Base-by-base conservation (phyloP, 2,797 vertebrate genomes). In the Synanceia verrucosa region DNA sequence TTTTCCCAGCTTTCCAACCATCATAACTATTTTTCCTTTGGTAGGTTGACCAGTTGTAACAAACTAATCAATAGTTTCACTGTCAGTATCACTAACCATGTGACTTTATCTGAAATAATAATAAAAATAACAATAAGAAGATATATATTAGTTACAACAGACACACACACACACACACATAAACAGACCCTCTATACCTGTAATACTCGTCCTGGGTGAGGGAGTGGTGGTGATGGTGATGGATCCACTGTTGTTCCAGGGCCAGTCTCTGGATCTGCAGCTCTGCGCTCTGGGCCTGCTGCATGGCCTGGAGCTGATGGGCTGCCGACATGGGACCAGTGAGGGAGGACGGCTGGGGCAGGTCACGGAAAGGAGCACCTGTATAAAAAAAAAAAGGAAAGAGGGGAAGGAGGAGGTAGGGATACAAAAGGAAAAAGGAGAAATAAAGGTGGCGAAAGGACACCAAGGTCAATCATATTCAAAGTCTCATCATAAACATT, bases 251-350 rank as follows among this genome's bases (percentile, higher is more conserved):
- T 89, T 99, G 98, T 78, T 99, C 98, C 92, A 99, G 95, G n/a
- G 98, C 98, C 92, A 99, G 93, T 92, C 98, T 96, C 93, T 99
- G 98, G 92, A 99, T 97, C 92, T 99, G 98, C 93, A 99, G 94
- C 94, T 99, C 98, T 0, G 98, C 97, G 0, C 95, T 98, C 95
- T 99, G 98, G 9, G 97, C 97, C 50, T 99, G 98, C 52, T 99
- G 98, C 98, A 99, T 98, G 92, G 97, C 97, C 96, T 99, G 97
- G 76, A 99, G 96, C 95, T 99, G 97, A 78, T 99, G 97, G 5
- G 97, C 97, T 47, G 97, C 97, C 0, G 97, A 99, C 96, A 99
- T 98, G 39, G 96, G 96, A 9, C 96, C 95, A 0, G 96, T 95
- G 43, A 98, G 96, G 50, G 97, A 98, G 88, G 96, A 96, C 70